Conservation (phyloP, 2,888 invertebrate species). For the Zootermopsis nevadensis region DNA sequence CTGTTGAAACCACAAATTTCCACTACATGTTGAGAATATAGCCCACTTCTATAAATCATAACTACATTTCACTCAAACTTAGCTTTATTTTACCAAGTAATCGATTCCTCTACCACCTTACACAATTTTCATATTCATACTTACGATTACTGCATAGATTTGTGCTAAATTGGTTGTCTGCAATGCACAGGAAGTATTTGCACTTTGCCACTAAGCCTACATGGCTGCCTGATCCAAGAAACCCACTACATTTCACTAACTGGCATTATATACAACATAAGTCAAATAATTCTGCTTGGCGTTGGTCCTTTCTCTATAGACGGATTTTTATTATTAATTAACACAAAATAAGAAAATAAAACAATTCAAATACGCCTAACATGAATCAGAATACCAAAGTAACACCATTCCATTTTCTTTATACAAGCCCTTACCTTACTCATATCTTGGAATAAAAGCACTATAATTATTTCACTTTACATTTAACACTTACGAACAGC, state of each 20-base stretch:
- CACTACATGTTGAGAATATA: too few relatives aligned
- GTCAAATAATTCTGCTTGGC: neutral
- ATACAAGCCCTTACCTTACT: conserved; percentile 3
- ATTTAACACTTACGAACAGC: neutral
- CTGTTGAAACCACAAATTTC: too few relatives aligned
- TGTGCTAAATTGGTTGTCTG: conserved; percentile 23
- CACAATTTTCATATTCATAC: too few relatives aligned
- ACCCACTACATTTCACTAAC: neutral
- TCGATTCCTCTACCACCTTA: too few relatives aligned
- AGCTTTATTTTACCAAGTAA: too few relatives aligned
- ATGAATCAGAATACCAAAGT: conserved; percentile 1
- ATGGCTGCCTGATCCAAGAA: conserved; percentile 15
- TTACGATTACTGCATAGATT: neutral
- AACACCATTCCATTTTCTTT: conserved; percentile 22
- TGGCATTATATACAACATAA: neutral
- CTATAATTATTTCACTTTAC: neutral
- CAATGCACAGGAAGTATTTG: conserved; percentile 31
- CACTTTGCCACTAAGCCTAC: conserved; percentile 30
- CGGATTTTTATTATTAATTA: neutral
- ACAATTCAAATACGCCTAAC: conserved; percentile 15
- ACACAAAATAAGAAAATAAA: neutral
- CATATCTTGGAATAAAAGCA: neutral
- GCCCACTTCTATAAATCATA: too few relatives aligned
- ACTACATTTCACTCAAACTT: too few relatives aligned
- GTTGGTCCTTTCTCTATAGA: neutral